These are phyloP conservation scores for Columba janthina DNA, from an alignment of 2,113 vertebrate species.

Conservation along the genomic window DNA sequence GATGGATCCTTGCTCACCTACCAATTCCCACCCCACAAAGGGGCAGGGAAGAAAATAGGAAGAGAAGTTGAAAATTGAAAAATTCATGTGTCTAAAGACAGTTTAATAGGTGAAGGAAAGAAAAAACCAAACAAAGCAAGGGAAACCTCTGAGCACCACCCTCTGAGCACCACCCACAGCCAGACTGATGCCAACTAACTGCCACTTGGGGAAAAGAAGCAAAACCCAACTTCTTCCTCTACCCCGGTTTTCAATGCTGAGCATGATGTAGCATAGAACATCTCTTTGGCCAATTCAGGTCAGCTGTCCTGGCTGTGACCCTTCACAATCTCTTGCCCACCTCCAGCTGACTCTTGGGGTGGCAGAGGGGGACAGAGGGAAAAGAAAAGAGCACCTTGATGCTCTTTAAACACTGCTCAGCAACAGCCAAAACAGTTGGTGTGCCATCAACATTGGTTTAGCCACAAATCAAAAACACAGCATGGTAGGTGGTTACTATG, in stretches of 20 bases:
- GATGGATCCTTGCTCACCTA: neutral
- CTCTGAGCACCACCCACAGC: neutral
- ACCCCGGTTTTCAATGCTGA: neutral
- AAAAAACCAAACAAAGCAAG: neutral
- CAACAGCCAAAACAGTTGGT: neutral
- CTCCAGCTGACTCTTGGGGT: neutral
- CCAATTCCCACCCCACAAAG: fast-evolving
- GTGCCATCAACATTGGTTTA: neutral
- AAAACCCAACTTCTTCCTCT: neutral
- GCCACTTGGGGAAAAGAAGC: neutral
- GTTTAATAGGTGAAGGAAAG: neutral
- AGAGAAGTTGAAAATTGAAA: neutral
- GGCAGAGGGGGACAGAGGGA: neutral
- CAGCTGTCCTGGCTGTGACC: neutral
- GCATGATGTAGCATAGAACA: neutral
- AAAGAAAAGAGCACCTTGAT: neutral
- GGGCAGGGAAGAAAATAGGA: neutral
- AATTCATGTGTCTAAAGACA: neutral
- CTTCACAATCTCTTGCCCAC: neutral
- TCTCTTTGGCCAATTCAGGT: neutral
- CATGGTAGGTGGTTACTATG: fast-evolving
- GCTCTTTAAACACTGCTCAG: neutral
- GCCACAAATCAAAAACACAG: neutral
- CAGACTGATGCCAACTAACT: neutral
- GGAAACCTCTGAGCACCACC: neutral